Conservation (phyloP, 2,797 vertebrate genomes). For the Melanotaenia maccullochi region DNA sequence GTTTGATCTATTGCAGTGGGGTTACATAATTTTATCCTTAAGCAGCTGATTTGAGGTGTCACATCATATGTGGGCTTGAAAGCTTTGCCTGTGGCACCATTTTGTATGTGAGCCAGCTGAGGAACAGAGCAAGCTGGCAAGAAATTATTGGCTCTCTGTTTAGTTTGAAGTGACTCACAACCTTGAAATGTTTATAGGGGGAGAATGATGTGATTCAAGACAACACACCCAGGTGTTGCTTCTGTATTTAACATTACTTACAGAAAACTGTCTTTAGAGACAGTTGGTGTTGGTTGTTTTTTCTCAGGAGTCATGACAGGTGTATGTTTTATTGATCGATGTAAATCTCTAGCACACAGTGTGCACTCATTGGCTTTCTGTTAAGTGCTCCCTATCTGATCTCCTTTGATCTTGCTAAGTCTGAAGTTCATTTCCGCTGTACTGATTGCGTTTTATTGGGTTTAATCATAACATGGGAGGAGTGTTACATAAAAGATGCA, state of each 20-base stretch:
- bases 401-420: constrained; percentile 67
- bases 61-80: constrained; percentile 61
- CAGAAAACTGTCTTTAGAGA: constrained; percentile 10
- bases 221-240: constrained; percentile 57
- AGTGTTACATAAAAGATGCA: constrained; percentile 35
- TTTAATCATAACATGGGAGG: constrained; percentile 37
- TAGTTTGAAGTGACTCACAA: constrained; percentile 65
- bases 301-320: constrained; percentile 8
- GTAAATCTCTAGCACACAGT: constrained; percentile 20
- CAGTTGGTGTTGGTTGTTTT: constrained; percentile 19
- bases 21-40: constrained; percentile 53
- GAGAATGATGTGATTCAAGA: constrained; percentile 41
- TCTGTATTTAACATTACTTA: constrained; percentile 33
- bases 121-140: constrained; percentile 51
- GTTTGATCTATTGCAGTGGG: constrained; percentile 41
- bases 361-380: constrained; percentile 12
- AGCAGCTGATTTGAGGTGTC: constrained; percentile 61
- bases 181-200: constrained; percentile 62
- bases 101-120: constrained; percentile 49
- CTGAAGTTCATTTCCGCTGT: constrained; percentile 67
- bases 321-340: constrained; percentile 24
- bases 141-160: constrained; percentile 40
- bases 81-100: constrained; percentile 57
- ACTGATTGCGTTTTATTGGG: constrained; percentile 37
- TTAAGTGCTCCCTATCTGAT: constrained; percentile 51